phyloP scores from a whole-genome alignment of 2,797 vertebrate genomes.

The Stomatorhinus walkeri region DNA sequence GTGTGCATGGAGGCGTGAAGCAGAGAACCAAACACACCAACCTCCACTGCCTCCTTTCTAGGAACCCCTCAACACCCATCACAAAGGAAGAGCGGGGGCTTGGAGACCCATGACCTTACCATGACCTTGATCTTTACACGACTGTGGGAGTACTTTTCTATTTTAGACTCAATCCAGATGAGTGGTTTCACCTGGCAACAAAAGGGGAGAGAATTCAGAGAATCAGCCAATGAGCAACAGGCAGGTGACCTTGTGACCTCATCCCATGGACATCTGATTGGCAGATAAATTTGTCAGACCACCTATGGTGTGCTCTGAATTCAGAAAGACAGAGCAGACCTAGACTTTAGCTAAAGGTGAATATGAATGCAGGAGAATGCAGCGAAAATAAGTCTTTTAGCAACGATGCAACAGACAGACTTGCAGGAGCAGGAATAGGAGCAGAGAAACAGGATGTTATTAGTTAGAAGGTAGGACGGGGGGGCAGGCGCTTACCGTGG shows the following conservation, averaged over 20 bases:
- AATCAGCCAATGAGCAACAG: not conserved
- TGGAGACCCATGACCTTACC: constrained; percentile 45
- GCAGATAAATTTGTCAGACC: not conserved
- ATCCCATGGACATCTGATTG: not conserved
- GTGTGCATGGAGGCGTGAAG: not conserved
- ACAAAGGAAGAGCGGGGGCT: not conserved
- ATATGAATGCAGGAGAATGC: not conserved
- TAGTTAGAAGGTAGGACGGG: not conserved
- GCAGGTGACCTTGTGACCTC: not conserved
- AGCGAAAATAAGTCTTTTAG: not conserved
- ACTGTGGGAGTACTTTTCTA: constrained; percentile 74
- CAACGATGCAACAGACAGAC: not conserved
- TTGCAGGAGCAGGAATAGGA: not conserved
- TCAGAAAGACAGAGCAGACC: not conserved
- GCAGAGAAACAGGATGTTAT: not conserved
- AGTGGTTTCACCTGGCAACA: constrained; percentile 67
- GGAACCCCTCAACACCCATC: not conserved
- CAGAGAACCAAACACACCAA: not conserved
- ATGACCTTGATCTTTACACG: constrained; percentile 77
- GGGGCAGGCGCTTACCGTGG: constrained; percentile 51
- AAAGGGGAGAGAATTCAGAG: not conserved
- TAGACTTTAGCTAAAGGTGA: not conserved
- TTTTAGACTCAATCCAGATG: constrained; percentile 74
- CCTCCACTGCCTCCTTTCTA: not conserved
- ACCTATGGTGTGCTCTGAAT: not conserved